Evolutionary conservation across 2,888 invertebrate species (phyloP), one percentile per base, ranked within the genome.

Genomic region (Lepidonotus clava): DNA sequence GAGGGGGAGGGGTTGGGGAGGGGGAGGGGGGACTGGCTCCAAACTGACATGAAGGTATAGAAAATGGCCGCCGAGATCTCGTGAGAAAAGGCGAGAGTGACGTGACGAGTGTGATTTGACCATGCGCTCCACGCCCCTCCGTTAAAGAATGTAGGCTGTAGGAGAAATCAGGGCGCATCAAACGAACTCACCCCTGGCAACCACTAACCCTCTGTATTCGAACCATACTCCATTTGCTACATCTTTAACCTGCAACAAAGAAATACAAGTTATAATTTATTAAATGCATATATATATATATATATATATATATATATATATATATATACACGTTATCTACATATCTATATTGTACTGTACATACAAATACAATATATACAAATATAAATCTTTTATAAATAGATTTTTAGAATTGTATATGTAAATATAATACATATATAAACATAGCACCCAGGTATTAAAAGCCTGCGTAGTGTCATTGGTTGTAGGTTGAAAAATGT

Each of bases 61-160:
- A 71, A 71, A 34, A 18, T n/a, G 38, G 36, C 71, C 56, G 21
- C 36, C 71, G 71, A 38, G 36, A 71, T 71, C 71, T 71, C 36
- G 71, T 38, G 71, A 71, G 71, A 14, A 71, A 34, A 14, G 38
- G 71, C 71, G 71, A 38, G 36, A n/a, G n/a, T 38, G 71, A 34
- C 71, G 38, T 71, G 71, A 24, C 0, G 61, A 11, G 28, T 11
- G 61, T 11, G 28, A 61, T 61, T 61, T 61, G 24, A 11, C 24
- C n/a, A 11, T 36, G 36, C 8, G 1, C n/a, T 2, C 71, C 71
- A 36, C 71, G 38, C 71, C 71, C 36, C 71, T 38, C 1, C 18
- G 5, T 18, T 2, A 24, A 6, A 34, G 0, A 71, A 71, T 34
- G 38, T 56, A 36, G 38, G 1, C 8, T 18, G 71, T 71, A 5